Evolutionary conservation across 2,113 vertebrate species (phyloP).

Genomic region (Chelonoidis abingdonii): DNA sequence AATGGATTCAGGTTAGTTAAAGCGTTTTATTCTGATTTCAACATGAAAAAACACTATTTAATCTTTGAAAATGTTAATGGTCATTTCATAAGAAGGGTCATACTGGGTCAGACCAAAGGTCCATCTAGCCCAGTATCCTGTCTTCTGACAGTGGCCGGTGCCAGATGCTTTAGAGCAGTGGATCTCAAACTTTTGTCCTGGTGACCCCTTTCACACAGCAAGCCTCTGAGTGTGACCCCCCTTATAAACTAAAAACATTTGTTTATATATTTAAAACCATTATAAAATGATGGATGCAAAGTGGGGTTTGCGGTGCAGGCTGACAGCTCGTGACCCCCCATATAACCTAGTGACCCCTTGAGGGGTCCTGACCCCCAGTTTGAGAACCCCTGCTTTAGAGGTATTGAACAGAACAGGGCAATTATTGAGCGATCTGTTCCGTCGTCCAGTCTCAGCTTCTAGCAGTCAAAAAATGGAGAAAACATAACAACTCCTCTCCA

Average conservation of each 20-base stretch:
- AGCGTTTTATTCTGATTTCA: background rate
- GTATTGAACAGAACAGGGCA: background rate
- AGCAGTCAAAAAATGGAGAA: background rate
- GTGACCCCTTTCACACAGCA: no score
- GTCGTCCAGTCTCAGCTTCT: background rate
- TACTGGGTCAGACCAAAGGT: background rate
- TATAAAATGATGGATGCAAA: no score
- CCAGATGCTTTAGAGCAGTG: background rate
- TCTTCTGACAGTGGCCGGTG: background rate
- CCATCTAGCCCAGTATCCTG: background rate
- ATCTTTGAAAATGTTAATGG: background rate
- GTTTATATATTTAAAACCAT: no score
- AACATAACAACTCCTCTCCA: background rate
- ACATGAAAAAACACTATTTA: background rate
- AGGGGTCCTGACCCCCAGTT: no score
- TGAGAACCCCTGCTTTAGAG: background rate
- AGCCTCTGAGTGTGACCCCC: no score
- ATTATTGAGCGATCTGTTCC: background rate
- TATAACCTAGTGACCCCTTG: no score
- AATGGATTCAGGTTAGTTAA: background rate
- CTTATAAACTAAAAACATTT: no score
- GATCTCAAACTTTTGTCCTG: no score
- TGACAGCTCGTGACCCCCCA: no score
- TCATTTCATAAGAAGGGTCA: background rate
- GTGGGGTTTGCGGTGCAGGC: no score